Evolutionary conservation across 2,888 invertebrate genomes (phyloP).

Genomic region (Volucella inanis): DNA sequence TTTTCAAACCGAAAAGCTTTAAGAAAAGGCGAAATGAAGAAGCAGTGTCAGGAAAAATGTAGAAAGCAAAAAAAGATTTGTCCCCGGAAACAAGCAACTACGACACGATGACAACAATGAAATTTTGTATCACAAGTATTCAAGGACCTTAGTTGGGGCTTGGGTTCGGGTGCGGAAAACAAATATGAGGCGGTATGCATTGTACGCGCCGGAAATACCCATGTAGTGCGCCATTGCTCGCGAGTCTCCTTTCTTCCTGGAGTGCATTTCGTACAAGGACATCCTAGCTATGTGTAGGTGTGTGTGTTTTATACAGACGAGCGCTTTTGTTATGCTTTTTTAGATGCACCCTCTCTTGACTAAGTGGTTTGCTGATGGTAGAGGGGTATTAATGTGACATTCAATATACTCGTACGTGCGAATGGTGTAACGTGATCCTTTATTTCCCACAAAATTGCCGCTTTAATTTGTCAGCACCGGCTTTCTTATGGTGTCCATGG

Average conservation of each 20-base stretch:
- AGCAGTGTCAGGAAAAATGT: neutral
- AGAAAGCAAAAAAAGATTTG: conserved; percentile 13
- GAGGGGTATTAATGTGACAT: conserved; percentile 61
- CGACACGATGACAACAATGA: conserved; percentile 56
- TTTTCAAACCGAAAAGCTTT: neutral
- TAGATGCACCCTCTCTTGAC: conserved; percentile 28
- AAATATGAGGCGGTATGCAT: conserved; percentile 23
- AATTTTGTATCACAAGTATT: conserved; percentile 55
- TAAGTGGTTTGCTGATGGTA: conserved; percentile 19
- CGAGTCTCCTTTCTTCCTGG: conserved; percentile 25
- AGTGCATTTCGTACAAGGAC: conserved; percentile 60
- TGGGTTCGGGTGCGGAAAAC: no score
- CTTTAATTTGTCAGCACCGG: conserved; percentile 69
- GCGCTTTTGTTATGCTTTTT: conserved; percentile 55
- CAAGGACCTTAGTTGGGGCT: conserved; percentile 15
- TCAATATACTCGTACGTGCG: conserved; percentile 70
- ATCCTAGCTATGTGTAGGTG: conserved; percentile 15
- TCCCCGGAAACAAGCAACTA: conserved; percentile 55
- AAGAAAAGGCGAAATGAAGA: neutral
- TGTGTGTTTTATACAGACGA: conserved; percentile 37
- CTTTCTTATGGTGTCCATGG: conserved; percentile 54
- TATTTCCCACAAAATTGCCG: conserved; percentile 74
- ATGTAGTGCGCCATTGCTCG: conserved; percentile 26
- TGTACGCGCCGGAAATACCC: conserved; percentile 55
- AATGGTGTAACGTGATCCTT: conserved; percentile 72